A percentile compares a stretch with the other conserved stretches of the same genome.
These are phyloP conservation scores for Synanthedon formicaeformis DNA, from an alignment of 2,888 invertebrate genomes.

Conservation along the genomic window DNA sequence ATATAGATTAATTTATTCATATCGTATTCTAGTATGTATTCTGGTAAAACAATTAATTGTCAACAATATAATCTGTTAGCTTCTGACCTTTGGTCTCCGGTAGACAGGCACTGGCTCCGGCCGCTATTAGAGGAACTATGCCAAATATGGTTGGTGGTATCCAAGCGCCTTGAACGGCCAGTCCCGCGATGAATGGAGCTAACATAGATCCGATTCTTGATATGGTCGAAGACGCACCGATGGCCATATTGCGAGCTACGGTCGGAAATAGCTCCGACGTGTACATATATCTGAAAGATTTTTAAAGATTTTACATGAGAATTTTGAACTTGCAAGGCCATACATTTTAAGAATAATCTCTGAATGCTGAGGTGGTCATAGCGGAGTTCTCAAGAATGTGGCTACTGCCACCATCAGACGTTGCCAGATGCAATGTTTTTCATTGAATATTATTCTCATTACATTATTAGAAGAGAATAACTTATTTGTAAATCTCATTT, in stretches of 20 bases:
- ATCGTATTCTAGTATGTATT: no score
- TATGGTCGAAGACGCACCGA: slow-evolving; percentile 70
- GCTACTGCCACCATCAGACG: no score
- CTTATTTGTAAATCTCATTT: no score
- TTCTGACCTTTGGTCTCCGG: slow-evolving; percentile 26
- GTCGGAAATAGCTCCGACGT: slow-evolving; percentile 74
- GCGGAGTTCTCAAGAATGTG: no score
- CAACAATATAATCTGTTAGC: slow-evolving; percentile 13
- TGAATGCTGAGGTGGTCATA: no score
- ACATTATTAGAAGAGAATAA: no score
- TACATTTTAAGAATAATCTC: no score
- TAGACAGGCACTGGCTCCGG: slow-evolving; percentile 13
- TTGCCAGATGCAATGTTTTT: no score
- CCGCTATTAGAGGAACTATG: slow-evolving; percentile 18
- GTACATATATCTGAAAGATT: slow-evolving; percentile 38
- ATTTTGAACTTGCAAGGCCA: no score
- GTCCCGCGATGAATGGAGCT: slow-evolving; percentile 66
- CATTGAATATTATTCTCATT: no score
- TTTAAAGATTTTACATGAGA: background rate
- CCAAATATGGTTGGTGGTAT: slow-evolving; percentile 23
- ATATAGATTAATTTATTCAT: no score
- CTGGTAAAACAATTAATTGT: background rate
- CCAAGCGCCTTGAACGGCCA: slow-evolving; percentile 13
- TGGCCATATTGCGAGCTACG: slow-evolving; percentile 66
- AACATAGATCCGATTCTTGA: slow-evolving; percentile 71